These are phyloP conservation scores for Andrena chrysosceles DNA, from an alignment of 2,888 invertebrate genomes.

Conservation along the genomic window DNA sequence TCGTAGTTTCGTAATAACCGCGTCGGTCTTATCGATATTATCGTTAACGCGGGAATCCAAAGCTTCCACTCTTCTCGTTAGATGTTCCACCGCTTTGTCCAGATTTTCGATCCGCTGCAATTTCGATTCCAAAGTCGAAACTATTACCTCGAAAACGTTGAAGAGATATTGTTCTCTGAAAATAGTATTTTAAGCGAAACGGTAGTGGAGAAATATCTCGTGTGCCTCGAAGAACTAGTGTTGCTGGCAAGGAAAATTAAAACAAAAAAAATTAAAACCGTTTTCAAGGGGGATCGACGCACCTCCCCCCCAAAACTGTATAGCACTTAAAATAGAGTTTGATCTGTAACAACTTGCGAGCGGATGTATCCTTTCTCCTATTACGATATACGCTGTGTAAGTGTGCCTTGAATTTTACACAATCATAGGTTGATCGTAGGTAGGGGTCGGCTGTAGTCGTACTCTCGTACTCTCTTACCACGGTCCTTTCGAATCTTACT, in stretches of 20 bases:
- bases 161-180: constrained; percentile 94
- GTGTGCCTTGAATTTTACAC: constrained; percentile 55
- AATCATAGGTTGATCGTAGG: constrained; percentile 37
- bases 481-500: constrained; percentile 55
- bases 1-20: constrained; percentile 91
- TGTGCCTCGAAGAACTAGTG: no score
- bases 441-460: constrained; percentile 45
- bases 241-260: not conserved
- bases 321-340: not conserved
- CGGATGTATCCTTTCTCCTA: constrained; percentile 55
- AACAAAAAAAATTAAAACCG: no score
- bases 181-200: constrained; percentile 51
- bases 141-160: constrained; percentile 95
- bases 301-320: not conserved
- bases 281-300: no score
- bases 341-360: constrained; percentile 4
- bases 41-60: constrained; percentile 93
- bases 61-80: constrained; percentile 94
- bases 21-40: constrained; percentile 94
- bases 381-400: constrained; percentile 51
- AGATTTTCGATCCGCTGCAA: constrained; percentile 94
- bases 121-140: constrained; percentile 94
- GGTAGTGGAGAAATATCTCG: not conserved
- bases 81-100: constrained; percentile 94
- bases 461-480: constrained; percentile 27